Base-by-base conservation (phyloP, 2,797 vertebrate species). In the Manis javanica region DNA sequence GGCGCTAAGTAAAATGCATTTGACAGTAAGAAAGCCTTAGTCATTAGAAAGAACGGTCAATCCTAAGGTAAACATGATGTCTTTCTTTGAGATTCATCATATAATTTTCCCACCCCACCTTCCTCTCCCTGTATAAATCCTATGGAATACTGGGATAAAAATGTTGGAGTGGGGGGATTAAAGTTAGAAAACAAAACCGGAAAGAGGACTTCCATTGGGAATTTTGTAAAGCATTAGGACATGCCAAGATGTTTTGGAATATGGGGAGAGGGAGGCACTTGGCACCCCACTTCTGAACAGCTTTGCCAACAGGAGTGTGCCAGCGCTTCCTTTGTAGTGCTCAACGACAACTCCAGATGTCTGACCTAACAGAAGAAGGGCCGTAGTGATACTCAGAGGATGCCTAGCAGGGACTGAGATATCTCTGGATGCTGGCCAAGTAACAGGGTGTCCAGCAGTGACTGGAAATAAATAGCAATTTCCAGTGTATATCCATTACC, bases 391-490 rank as follows among this genome's bases (percentile, higher is more conserved):
- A 77, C 49, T 31, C 55, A 49, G 4, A 88, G 7, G 24, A 87
- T 68, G 42, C 49, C 37, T 37, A 63, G 34, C 14, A 69, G 69
- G 87, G 61, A 72, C 42, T 79, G n/a, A 71, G 37, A 49, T 59
- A 9, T 81, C 49, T 78, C 29, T 91, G 39, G 16, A n/a, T 68
- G 29, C 83, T 72, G 26, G 21, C 63, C 24, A 81, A 92, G 39
- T 83, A 94, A 90, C 1, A 31, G n/a, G 4, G 14, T 59, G 4
- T 86, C 34, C 53, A 64, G 23, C 3, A 10, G 31, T 93, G 61
- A 72, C 39, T 87, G 39, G 57, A 90, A 92, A 66, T 75, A 63
- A 95, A 74, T 81, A 63, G 66, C 63, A 74, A 18, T 96, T 92
- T 90, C 49, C 19, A 66, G 16, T 37, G 13, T 7, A 51, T 81